Base-by-base conservation (phyloP, 2,113 vertebrate genomes). In the Amphiprion ocellaris region DNA sequence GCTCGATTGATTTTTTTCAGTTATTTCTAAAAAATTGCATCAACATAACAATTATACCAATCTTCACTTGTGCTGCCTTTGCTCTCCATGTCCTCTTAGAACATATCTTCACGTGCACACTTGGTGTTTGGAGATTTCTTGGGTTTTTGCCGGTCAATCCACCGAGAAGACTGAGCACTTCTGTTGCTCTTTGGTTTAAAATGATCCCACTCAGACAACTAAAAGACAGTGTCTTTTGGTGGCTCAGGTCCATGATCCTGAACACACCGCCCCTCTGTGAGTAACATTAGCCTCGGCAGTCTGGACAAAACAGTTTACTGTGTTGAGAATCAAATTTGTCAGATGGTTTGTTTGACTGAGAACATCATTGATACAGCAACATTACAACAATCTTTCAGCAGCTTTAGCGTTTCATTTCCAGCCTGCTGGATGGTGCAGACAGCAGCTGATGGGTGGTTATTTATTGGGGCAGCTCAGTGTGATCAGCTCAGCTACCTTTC, bases 171-270 rank as follows among this genome's bases (percentile, higher is more conserved):
- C 54, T 62, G 62, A 46, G 47, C 54, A 12, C 61, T 62, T 69
- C 12, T 44, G 72, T 77, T 59, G 4, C 59, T 39, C 16, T 69
- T 26, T 56, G 30, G 49, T 55, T 71, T 28, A 30, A 69, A 68
- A 44, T 23, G 56, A 63, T 53, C 26, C 37, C 47, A 41, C 65
- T 65, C 41, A 39, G 19, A 50, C 8, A 19, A 50, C 49, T 4
- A 9, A 53, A 41, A 19, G 33, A 69, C 24, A 54, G 47, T 44
- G 73, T 87, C 53, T 71, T 24, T 19, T 6, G 49, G 55, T 84
- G 65, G 74, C 69, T 78, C 60, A 9, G 60, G 41, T 77, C 74
- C 68, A 69, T 67, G 73, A 74, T 64, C 68, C 75, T 44, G 44
- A 86, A 76, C 6, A 11, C 44, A 52, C 12, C 14, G 30, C 59